phyloP scores from a whole-genome alignment of 2,113 vertebrate species.

The Phasianus colchicus region DNA sequence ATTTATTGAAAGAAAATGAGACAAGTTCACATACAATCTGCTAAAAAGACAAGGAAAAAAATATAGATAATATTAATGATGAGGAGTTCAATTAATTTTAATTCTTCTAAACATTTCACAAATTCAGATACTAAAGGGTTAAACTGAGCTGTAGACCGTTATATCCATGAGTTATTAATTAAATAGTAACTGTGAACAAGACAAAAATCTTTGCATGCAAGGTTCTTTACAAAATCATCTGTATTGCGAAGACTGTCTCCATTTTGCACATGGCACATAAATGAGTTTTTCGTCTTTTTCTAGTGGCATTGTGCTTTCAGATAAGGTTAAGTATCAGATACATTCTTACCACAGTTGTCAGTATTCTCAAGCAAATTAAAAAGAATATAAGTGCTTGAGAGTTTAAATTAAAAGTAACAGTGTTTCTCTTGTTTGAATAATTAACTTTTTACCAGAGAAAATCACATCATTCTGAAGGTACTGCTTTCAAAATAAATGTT shows the following conservation, averaged over 20 bases:
- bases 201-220: background rate
- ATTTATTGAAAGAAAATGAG: background rate
- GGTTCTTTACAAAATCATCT: background rate
- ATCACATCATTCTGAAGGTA: background rate
- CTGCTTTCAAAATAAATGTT: background rate
- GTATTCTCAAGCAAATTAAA: background rate
- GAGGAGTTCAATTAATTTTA: constrained; percentile 3
- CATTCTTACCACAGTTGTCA: background rate
- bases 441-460: background rate
- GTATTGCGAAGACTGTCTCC: background rate
- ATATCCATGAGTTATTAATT: background rate
- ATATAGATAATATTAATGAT: background rate
- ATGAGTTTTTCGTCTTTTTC: background rate
- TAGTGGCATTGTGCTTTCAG: background rate
- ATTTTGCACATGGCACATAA: background rate
- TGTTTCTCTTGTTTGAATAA: background rate
- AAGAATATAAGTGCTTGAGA: background rate
- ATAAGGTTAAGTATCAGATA: background rate
- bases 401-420: background rate
- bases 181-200: background rate
- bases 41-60: background rate
- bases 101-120: constrained; percentile 4
- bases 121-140: background rate
- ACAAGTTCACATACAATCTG: background rate
- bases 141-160: background rate